Base-by-base conservation (phyloP, 1,140 invertebrate genomes). In the Ostrea denselamellosa region DNA sequence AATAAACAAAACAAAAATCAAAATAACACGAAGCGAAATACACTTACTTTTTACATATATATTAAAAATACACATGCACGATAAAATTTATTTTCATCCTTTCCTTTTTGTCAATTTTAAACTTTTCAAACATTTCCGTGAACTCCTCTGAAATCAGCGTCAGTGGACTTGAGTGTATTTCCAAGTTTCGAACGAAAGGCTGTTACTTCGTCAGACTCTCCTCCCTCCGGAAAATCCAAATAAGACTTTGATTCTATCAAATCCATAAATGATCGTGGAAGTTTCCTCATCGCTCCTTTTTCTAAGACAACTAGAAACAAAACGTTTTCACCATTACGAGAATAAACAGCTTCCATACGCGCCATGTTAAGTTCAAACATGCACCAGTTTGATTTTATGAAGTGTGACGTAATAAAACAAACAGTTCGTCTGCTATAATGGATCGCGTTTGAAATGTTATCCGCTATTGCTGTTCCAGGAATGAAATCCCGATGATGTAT, bases 321-420 rank as follows among this genome's bases (percentile, higher is more conserved):
- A 81, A 85, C 58, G 44, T 85, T 82, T 77, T 85, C 68, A 12
- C 83, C 62, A 28, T 56, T 83, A 54, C 84, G 65, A 2, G 90
- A 87, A 58, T 91, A 86, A 52, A 90, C 83, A 77, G 88, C 85
- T 25, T 93, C 91, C 90, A 91, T 90, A 22, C 87, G 83, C 12
- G 91, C 91, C 92, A 92, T 94, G 88, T 96, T 95, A 10, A 96
- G 95, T 92, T 97, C 96, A 95, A 96, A 97, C 68, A 95, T 90
- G 91, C 96, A 97, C 96, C 96, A 97, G 51, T 96, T 95, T n/a
- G 96, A 97, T 89, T 95, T 95, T 0, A 96, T 94, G 91, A 96
- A 97, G 62, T 95, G 94, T 91, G 96, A 95, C 87, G 96, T 96
- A 62, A 97, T 94, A 28, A 97, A 92, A 34, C 96, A 92, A 71